A percentile compares a stretch with the other conserved stretches of the same genome.
Conservation (phyloP, 2,113 vertebrate species). For the Lampris incognitus region DNA sequence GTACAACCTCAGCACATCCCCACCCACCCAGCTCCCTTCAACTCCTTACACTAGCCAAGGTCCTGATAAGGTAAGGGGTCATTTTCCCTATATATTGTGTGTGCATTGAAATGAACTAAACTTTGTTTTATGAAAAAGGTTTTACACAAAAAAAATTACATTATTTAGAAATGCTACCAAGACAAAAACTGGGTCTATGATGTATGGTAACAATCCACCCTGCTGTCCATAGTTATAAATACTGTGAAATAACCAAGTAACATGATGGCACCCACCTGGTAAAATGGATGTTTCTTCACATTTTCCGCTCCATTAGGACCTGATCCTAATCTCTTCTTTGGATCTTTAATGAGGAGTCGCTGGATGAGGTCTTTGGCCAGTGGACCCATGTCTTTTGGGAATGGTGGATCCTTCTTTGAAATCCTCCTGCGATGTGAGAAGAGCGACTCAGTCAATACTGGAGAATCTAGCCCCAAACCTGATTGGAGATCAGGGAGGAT, state of each 20-base stretch:
- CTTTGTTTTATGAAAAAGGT: no score
- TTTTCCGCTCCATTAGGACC: conserved; percentile 89
- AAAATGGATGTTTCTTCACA: conserved; percentile 95
- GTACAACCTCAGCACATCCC: background rate
- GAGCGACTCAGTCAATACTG: conserved; percentile 28
- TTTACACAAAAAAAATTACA: background rate
- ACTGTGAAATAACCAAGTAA: conserved; percentile 1
- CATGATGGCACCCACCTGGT: conserved; percentile 84
- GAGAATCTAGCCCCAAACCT: background rate
- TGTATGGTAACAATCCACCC: conserved; percentile 6
- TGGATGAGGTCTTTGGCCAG: conserved; percentile 94
- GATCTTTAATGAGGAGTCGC: conserved; percentile 91
- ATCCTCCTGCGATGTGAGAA: conserved; percentile 88
- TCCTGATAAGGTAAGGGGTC: no score
- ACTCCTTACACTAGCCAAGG: no score
- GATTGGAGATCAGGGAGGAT: conserved; percentile 7
- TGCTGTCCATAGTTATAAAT: conserved; percentile 31
- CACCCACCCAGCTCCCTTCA: no score
- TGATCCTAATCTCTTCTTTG: conserved; percentile 93
- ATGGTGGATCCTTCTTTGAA: conserved; percentile 95
- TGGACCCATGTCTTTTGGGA: conserved; percentile 91
- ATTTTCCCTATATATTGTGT: no score
- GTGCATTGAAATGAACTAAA: no score
- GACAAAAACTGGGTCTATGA: background rate
- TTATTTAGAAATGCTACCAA: conserved; percentile 1